Conservation (phyloP, 2,113 vertebrate genomes). For the Ancistrus triradiatus region DNA sequence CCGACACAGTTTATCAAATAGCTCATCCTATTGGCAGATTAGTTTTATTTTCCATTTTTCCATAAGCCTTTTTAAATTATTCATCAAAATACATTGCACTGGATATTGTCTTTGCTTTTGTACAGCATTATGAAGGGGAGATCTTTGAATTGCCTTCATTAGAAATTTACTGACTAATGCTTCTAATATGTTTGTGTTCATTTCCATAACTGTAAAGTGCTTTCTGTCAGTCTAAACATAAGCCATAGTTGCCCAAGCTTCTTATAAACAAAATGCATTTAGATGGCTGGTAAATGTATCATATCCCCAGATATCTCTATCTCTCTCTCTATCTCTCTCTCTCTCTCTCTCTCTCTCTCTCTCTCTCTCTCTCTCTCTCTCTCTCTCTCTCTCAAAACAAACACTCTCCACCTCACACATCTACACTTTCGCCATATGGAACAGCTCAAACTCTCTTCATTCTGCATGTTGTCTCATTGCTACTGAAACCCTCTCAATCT, state of each 20-base stretch:
- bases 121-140: background rate
- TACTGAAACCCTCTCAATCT: background rate
- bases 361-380: background rate
- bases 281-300: background rate
- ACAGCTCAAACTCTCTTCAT: background rate
- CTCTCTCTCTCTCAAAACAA: too few species aligned
- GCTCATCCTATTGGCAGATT: too few species aligned
- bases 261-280: background rate
- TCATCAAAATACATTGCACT: too few species aligned
- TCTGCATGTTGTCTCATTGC: background rate
- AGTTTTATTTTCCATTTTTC: too few species aligned
- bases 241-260: too few species aligned
- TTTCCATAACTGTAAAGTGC: constrained; percentile 27
- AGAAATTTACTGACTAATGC: background rate
- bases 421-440: background rate
- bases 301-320: too few species aligned
- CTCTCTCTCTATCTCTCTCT: too few species aligned
- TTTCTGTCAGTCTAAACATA: background rate
- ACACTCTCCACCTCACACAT: background rate
- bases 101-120: background rate
- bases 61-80: too few species aligned
- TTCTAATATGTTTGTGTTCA: constrained; percentile 17
- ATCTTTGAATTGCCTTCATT: constrained; percentile 15
- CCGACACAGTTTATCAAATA: too few species aligned
- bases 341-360: background rate